A percentile compares a stretch with the other conserved stretches of the same genome.
Evolutionary conservation across 2,797 vertebrate species (phyloP).

Genomic region (Silurus aristotelis): DNA sequence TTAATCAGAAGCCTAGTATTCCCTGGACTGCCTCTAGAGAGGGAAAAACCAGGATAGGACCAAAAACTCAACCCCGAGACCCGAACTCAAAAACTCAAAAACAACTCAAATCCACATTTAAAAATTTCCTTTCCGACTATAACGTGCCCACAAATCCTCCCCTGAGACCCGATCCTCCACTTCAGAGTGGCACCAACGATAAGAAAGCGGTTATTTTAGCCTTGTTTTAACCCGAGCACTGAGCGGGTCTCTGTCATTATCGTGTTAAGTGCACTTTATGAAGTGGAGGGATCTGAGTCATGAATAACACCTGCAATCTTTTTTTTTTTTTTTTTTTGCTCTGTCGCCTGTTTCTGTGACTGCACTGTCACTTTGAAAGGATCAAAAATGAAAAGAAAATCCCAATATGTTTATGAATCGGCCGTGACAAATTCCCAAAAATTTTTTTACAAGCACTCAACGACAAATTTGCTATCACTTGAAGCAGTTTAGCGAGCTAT

Average conservation of each 20-base stretch:
- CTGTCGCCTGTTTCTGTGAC: background rate
- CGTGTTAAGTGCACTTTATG: conserved; percentile 33
- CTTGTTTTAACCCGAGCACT: conserved; percentile 19
- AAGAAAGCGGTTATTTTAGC: conserved; percentile 33
- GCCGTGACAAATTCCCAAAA: background rate
- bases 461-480: background rate
- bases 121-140: too few species aligned
- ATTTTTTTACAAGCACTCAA: background rate
- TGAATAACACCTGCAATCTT: conserved; percentile 4
- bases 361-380: background rate
- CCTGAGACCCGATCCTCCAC: conserved; percentile 32
- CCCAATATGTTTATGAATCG: background rate
- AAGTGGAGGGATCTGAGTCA: background rate
- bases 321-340: background rate
- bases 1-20: conserved; percentile 76
- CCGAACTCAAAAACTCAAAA: too few species aligned
- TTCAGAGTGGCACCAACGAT: conserved; percentile 37
- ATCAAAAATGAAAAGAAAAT: background rate
- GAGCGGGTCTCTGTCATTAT: conserved; percentile 17
- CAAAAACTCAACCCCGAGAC: conserved; percentile 55
- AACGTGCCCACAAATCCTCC: background rate
- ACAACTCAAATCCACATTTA: too few species aligned
- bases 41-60: conserved; percentile 60
- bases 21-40: conserved; percentile 58
- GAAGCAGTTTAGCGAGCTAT: too few species aligned